Evolutionary conservation across 2,113 vertebrate genomes (phyloP).

Genomic region (Menidia beryllina): DNA sequence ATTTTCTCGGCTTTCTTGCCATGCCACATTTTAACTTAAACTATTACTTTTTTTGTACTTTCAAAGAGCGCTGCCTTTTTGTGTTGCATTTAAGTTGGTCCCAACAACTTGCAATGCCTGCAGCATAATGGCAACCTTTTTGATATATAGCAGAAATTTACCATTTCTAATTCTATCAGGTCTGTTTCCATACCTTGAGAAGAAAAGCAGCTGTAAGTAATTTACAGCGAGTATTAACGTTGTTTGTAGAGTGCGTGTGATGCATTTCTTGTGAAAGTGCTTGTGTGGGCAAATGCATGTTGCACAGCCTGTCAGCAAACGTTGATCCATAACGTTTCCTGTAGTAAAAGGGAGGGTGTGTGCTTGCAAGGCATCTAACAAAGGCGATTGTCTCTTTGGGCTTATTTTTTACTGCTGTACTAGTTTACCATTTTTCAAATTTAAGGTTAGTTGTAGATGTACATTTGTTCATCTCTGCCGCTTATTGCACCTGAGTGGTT

Average conservation of each 20-base stretch:
- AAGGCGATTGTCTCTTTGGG: neutral
- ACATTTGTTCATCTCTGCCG: constrained; percentile 11
- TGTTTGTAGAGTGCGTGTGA: constrained; percentile 22
- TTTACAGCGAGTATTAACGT: constrained; percentile 35
- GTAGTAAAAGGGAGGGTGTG: constrained; percentile 3
- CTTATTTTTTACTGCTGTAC: neutral
- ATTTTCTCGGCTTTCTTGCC: too few relatives aligned
- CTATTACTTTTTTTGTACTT: too few relatives aligned
- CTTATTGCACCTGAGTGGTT: constrained; percentile 1
- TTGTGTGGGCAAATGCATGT: constrained; percentile 31
- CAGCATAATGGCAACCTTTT: neutral
- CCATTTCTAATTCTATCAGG: neutral
- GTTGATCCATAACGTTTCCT: constrained; percentile 43
- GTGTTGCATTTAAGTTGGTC: too few relatives aligned
- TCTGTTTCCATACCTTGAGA: neutral
- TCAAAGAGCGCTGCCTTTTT: too few relatives aligned
- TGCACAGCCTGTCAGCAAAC: constrained; percentile 40
- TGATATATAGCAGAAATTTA: too few relatives aligned
- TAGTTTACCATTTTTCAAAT: constrained; percentile 22
- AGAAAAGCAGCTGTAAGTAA: constrained; percentile 48
- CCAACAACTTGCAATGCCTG: neutral
- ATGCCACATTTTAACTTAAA: too few relatives aligned
- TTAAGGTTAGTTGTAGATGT: neutral
- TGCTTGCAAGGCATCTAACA: constrained; percentile 14
- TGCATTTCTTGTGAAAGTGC: constrained; percentile 15